Conservation (phyloP, 2,888 invertebrate genomes). For the Pharmacophagus antenor region DNA sequence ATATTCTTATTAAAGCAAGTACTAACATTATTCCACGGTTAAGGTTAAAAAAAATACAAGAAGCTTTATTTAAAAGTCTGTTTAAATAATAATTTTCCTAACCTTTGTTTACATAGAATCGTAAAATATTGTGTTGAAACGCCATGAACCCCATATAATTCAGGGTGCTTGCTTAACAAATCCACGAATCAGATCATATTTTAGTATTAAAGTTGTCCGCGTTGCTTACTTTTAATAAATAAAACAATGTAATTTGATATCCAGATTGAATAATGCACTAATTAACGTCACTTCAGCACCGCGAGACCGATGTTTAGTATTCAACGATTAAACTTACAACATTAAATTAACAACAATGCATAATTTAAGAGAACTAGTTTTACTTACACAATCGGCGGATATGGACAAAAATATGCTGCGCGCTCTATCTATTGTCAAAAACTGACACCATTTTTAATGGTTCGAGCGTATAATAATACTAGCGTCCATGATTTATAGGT, state of each 20-base stretch:
- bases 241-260: slow-evolving; percentile 21
- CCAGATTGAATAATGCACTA: slow-evolving; percentile 39
- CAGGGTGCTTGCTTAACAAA: slow-evolving; percentile 13
- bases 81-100: no score
- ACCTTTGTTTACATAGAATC: no score
- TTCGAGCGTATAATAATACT: slow-evolving; percentile 43
- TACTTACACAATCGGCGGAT: slow-evolving; percentile 24
- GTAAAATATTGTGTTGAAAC: not conserved
- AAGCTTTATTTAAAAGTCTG: no score
- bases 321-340: slow-evolving; percentile 43
- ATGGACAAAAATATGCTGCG: slow-evolving; percentile 51
- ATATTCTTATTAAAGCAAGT: no score
- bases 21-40: no score
- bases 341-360: slow-evolving; percentile 52
- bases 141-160: not conserved
- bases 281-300: slow-evolving; percentile 51
- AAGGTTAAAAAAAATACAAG: no score
- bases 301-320: slow-evolving; percentile 52
- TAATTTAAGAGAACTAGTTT: slow-evolving; percentile 52
- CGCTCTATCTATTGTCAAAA: slow-evolving; percentile 64
- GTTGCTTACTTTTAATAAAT: slow-evolving; percentile 5
- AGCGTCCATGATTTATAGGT: slow-evolving; percentile 66
- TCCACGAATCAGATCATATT: slow-evolving; percentile 9
- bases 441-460: slow-evolving; percentile 46
- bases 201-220: not conserved